Evolutionary conservation across 1,140 invertebrate species (phyloP), one percentile per base, ranked within the genome.

Genomic region (Archivesica marissinica): DNA sequence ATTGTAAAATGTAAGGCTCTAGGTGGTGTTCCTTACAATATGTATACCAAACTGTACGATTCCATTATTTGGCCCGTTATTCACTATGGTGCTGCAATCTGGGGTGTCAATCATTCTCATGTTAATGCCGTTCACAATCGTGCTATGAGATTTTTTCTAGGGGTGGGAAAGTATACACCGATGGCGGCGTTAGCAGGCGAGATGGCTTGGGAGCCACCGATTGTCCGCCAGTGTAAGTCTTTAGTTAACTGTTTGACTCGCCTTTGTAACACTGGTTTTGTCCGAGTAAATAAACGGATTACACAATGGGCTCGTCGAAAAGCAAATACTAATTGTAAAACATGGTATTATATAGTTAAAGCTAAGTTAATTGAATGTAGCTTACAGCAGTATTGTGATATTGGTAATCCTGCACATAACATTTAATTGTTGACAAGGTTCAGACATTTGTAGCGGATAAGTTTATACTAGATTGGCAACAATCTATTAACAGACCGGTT

Each of bases 131-230:
- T 66, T 17, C 61, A 66, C 33, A 25, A 66, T 33, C n/a, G 52
- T 17, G 61, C 61, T 17, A 23, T 28, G 33, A n/a, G 61, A 17
- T 66, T 66, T 66, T 66, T 66, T n/a, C n/a, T 66, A 66, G 61
- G 61, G 33, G 61, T 66, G 17, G 61, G 30, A 66, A 66, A 66
- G 33, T 66, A 66, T 66, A 66, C 61, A 17, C 1, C 61, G 33
- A 25, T 28, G 23, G 61, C 23, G 20, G 61, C 17, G 23, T 25
- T 66, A 25, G 23, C 61, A 17, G 61, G 61, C 33, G 61, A 66
- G 17, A 66, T 66, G 61, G 61, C n/a, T 23, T 4, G 2, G 61
- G 33, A 25, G 33, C 17, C 61, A 39, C 66, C 66, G 15, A 35
- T 39, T 39, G 66, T 70, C 23, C 30, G 66, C 20, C 66, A 70